Conservation (phyloP, 2,113 vertebrate species). For the Lepisosteus oculatus region DNA sequence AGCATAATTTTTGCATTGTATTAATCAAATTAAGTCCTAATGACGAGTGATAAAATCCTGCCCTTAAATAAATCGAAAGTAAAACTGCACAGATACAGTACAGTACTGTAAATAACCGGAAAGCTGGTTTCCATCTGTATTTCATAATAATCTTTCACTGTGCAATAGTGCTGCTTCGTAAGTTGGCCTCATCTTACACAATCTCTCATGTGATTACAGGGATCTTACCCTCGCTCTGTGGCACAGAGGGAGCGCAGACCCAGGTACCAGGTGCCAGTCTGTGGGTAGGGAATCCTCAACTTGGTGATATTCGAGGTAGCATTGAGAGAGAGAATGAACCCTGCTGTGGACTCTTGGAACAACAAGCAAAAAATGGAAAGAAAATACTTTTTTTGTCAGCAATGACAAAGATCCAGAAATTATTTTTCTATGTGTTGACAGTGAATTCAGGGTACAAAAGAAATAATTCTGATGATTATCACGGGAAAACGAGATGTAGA, state of each 20-base stretch:
- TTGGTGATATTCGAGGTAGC: conserved; percentile 75
- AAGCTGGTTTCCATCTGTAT: not conserved
- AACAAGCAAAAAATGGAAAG: not conserved
- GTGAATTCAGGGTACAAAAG: no score
- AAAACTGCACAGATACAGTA: no score
- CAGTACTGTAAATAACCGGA: no score
- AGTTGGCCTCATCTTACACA: no score
- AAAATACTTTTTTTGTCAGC: no score
- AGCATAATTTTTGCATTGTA: conserved; percentile 4
- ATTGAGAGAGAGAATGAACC: conserved; percentile 84
- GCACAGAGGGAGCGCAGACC: conserved; percentile 85
- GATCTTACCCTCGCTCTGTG: conserved; percentile 75
- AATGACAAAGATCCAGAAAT: no score
- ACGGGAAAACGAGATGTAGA: no score
- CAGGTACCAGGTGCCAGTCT: conserved; percentile 95
- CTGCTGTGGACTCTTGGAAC: conserved; percentile 70
- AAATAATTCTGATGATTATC: no score
- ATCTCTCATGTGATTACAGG: no score
- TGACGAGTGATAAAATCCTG: not conserved
- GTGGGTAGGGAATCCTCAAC: conserved; percentile 89
- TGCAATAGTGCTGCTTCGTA: not conserved
- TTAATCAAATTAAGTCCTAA: not conserved
- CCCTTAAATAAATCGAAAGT: not conserved
- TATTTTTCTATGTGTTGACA: no score
- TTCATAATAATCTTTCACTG: not conserved